These are phyloP conservation scores for Eonycteris spelaea DNA, from an alignment of 2,113 vertebrate species.

Conservation along the genomic window DNA sequence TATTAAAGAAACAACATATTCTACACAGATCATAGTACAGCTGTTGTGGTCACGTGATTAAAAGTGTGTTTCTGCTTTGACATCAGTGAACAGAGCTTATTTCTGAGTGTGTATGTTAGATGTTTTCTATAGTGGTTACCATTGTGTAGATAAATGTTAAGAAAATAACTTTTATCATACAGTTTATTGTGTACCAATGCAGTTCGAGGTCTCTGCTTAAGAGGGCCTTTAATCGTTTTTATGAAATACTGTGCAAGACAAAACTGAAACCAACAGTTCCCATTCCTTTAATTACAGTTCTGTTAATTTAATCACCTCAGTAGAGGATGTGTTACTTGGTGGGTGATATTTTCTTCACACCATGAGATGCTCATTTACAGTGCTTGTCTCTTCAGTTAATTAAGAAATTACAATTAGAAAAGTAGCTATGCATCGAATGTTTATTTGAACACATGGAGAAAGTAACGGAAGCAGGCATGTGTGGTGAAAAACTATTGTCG, in stretches of 20 bases:
- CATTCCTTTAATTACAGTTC: slow-evolving; percentile 69
- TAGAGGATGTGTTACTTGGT: slow-evolving; percentile 49
- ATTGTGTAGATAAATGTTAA: neutral
- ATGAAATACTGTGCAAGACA: slow-evolving; percentile 27
- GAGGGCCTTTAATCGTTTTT: slow-evolving; percentile 33
- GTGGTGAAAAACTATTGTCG: neutral
- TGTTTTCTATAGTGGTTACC: neutral
- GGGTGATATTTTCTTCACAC: slow-evolving; percentile 70
- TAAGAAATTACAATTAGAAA: slow-evolving; percentile 66
- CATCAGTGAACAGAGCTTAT: neutral
- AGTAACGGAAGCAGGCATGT: neutral
- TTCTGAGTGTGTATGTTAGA: neutral
- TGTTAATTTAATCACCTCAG: slow-evolving; percentile 64
- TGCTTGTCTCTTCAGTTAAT: slow-evolving; percentile 68
- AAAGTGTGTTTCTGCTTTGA: neutral
- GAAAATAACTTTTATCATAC: neutral
- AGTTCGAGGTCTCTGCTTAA: neutral
- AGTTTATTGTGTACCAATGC: neutral
- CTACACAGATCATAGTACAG: neutral
- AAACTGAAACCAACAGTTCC: slow-evolving; percentile 44
- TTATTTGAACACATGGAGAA: slow-evolving; percentile 55
- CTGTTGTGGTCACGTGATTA: neutral
- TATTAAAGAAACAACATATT: neutral
- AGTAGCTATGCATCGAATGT: neutral
- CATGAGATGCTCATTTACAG: slow-evolving; percentile 40